Conservation (phyloP, 2,113 vertebrate species). For the Dermatemys mawii region DNA sequence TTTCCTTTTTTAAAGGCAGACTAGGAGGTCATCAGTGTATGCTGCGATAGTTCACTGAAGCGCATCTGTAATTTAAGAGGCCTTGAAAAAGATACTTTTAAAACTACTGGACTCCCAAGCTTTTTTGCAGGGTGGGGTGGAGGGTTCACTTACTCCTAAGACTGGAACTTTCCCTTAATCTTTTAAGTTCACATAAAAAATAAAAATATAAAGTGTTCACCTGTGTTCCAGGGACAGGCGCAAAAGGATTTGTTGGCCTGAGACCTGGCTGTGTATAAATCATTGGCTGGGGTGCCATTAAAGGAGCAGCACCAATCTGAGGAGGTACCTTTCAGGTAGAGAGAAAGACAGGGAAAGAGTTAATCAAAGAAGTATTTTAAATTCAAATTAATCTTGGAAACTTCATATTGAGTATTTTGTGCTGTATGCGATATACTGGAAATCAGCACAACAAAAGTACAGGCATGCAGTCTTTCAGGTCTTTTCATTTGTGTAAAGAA, state of each 20-base stretch:
- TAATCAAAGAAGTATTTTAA: neutral
- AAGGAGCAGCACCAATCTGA: constrained; percentile 85
- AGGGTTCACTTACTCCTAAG: neutral
- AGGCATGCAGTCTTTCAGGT: neutral
- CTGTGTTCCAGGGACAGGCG: constrained; percentile 87
- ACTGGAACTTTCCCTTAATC: neutral
- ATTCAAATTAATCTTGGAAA: neutral
- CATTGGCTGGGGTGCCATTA: constrained; percentile 88
- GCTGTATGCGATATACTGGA: neutral
- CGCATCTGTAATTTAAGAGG: neutral
- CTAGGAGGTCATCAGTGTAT: neutral
- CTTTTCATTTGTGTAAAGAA: neutral
- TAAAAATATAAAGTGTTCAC: constrained; percentile 62
- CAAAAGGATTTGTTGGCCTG: constrained; percentile 87
- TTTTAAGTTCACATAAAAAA: neutral
- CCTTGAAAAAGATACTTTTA: neutral
- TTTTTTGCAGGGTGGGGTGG: too few relatives aligned
- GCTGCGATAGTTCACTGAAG: neutral
- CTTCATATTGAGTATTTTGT: neutral
- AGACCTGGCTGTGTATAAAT: constrained; percentile 88
- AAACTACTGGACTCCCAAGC: neutral
- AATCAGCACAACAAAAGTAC: neutral
- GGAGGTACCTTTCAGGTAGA: constrained; percentile 82
- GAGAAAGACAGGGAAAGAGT: neutral
- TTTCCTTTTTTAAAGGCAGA: neutral